Evolutionary conservation across 2,113 vertebrate genomes (phyloP).

Genomic region (Actinemys pallida): DNA sequence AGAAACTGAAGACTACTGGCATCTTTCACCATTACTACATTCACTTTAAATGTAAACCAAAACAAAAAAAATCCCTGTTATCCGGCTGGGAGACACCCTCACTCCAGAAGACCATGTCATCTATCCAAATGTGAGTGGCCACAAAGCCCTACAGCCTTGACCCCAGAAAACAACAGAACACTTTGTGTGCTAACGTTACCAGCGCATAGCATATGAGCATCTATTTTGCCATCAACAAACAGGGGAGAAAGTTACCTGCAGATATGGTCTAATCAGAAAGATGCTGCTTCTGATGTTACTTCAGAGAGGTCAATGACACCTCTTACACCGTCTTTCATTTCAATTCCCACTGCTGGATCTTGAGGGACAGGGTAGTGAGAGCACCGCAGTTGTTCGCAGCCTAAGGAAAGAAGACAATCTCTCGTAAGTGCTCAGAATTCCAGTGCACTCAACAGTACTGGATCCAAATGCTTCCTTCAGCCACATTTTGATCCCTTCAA

Average conservation of each 20-base stretch:
- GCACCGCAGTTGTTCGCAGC: background rate
- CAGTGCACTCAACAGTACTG: background rate
- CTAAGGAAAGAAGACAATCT: slow-evolving; percentile 43
- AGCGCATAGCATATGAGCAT: background rate
- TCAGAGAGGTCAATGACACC: background rate
- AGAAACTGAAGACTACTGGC: background rate
- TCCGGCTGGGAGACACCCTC: background rate
- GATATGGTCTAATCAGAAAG: slow-evolving; percentile 11
- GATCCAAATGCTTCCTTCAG: background rate
- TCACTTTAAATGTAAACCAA: background rate
- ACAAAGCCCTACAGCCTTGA: background rate
- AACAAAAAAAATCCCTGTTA: background rate
- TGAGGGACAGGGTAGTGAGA: background rate
- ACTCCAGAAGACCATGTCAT: background rate
- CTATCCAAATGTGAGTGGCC: background rate
- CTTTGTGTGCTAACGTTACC: background rate
- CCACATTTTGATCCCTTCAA: background rate
- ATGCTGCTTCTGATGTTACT: slow-evolving; percentile 22
- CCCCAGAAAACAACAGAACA: background rate
- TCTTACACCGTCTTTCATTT: background rate
- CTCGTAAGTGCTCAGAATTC: background rate
- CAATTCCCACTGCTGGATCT: background rate
- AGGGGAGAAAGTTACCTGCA: slow-evolving; percentile 51
- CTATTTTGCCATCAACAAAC: background rate
- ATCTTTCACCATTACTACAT: background rate